Percentiles rank a stretch among this genome's conserved stretches.
Conservation (phyloP, 2,797 vertebrate genomes). For the Coregonus ussuriensis region DNA sequence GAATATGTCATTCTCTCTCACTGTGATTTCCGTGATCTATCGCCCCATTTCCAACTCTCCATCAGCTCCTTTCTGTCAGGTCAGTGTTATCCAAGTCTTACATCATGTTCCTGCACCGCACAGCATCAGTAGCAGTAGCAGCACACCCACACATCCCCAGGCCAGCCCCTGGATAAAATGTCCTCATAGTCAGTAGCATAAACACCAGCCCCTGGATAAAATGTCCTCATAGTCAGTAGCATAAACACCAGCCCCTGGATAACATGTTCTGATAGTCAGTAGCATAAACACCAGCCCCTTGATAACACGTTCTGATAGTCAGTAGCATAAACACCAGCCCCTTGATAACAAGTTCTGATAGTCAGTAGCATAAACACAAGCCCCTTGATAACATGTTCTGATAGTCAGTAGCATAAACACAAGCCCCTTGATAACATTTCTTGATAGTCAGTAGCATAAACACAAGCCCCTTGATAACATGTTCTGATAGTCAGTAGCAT, state of each 20-base stretch:
- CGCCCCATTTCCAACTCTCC: background rate
- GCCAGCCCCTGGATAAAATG: slow-evolving; percentile 13
- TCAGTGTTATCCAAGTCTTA: slow-evolving; percentile 10
- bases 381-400: background rate
- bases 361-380: background rate
- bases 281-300: background rate
- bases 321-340: background rate
- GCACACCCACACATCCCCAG: slow-evolving; percentile 9
- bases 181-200: background rate
- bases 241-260: background rate
- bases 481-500: background rate
- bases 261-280: background rate
- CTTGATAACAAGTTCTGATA: background rate
- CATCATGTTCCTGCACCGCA: background rate
- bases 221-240: background rate
- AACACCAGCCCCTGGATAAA: background rate
- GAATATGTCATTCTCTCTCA: background rate
- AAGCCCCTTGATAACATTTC: background rate
- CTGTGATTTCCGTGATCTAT: background rate
- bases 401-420: background rate
- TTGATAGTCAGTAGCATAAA: background rate
- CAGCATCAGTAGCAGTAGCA: background rate
- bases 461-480: background rate
- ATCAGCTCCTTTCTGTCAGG: background rate
- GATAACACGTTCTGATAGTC: background rate